Evolutionary conservation across 2,113 vertebrate species (phyloP).

Genomic region (Oryzias javanicus): DNA sequence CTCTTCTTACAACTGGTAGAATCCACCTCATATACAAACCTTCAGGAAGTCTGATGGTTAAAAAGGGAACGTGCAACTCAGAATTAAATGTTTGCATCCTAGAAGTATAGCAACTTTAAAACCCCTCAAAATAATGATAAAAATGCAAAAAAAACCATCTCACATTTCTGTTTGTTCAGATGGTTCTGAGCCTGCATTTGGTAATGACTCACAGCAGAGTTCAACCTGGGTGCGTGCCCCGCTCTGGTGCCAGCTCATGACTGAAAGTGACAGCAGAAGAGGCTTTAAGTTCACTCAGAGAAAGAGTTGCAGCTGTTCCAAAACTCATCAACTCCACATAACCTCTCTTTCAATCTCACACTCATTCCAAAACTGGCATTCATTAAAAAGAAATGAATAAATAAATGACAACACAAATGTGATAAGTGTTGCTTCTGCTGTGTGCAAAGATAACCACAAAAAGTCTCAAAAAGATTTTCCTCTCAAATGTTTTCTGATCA

Average conservation of each 20-base stretch:
- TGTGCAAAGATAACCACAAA: not conserved
- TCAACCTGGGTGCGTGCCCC: not conserved
- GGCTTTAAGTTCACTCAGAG: conserved; percentile 9
- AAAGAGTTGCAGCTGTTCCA: conserved; percentile 18
- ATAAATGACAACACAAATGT: not conserved
- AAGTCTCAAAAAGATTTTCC: not conserved
- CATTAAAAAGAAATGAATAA: not conserved
- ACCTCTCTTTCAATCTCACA: conserved; percentile 3
- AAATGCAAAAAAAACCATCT: too few species aligned
- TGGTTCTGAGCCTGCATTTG: too few species aligned
- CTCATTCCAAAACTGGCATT: not conserved
- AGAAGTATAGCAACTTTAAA: too few species aligned
- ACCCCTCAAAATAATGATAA: too few species aligned
- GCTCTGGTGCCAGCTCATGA: not conserved
- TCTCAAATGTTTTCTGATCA: not conserved
- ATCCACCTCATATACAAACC: too few species aligned
- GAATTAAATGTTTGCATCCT: too few species aligned
- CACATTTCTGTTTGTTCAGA: too few species aligned
- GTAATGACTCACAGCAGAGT: too few species aligned
- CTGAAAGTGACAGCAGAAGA: not conserved
- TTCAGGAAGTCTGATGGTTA: too few species aligned
- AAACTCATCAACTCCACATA: conserved; percentile 4
- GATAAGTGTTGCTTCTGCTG: too few species aligned
- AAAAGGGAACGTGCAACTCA: too few species aligned
- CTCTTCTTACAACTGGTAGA: too few species aligned